These are phyloP conservation scores for Lepidurus apus DNA, from an alignment of 1,140 invertebrate species.

Conservation along the genomic window DNA sequence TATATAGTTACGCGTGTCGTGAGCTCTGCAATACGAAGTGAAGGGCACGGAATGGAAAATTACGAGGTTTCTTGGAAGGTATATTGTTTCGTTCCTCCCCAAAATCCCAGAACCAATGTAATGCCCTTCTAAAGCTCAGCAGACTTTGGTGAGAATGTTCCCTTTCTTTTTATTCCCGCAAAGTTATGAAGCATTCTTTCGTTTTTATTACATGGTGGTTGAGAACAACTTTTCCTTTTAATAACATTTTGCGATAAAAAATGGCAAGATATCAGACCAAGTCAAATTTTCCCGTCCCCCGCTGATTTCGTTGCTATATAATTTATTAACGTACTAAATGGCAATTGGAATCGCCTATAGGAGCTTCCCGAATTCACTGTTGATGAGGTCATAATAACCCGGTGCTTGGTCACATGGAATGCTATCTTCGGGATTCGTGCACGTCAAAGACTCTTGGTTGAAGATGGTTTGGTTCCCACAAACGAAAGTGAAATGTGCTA, in stretches of 20 bases:
- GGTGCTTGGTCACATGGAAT: too few relatives aligned
- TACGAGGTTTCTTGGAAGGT: background rate
- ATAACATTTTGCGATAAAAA: too few relatives aligned
- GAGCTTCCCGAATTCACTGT: too few relatives aligned
- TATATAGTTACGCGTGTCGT: background rate
- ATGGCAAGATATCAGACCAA: too few relatives aligned
- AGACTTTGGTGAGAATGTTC: background rate
- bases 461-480: constrained; percentile 44
- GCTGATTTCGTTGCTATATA: too few relatives aligned
- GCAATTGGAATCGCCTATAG: too few relatives aligned
- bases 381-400: too few relatives aligned
- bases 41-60: background rate
- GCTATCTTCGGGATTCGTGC: constrained; percentile 39
- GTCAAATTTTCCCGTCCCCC: too few relatives aligned
- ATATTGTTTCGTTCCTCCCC: background rate
- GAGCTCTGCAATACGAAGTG: background rate
- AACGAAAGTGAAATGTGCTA: constrained; percentile 41
- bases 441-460: constrained; percentile 43
- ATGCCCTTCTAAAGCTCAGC: background rate
- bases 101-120: background rate
- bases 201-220: too few relatives aligned
- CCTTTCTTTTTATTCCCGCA: background rate
- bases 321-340: too few relatives aligned
- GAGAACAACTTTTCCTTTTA: too few relatives aligned
- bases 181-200: too few relatives aligned